Base-by-base conservation (phyloP, 2,888 invertebrate species). In the Yponomeuta malinellus region DNA sequence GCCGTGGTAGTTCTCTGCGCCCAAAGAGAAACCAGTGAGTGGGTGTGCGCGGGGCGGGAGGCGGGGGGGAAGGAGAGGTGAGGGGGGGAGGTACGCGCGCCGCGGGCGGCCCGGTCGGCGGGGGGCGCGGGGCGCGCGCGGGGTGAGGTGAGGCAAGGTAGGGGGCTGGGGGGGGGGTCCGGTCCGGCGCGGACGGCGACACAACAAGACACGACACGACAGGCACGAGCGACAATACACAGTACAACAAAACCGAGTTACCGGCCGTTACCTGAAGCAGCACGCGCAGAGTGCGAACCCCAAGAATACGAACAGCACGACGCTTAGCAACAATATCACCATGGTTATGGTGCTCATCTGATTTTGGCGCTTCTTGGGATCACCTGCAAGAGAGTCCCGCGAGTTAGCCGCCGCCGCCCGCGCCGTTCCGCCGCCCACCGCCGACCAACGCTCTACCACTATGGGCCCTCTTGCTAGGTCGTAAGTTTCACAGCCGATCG, bases 1-100 rank as follows among this genome's bases (percentile, higher is more conserved):
- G 94, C 97, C 97, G 95, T 97, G 97, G 95, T 97, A 97, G 95
- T 97, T 97, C 95, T 96, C 97, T 97, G 95, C 94, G 93, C 88
- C 90, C 88, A 89, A 90, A 91, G 84, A 88, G 87, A 88, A 87
- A 79, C 81, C 79, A 74, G 81, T 85, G 79, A 88, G 87, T 84
- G 79, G 80, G 77, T 78, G 81, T 74, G 79, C 84, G 81, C 67
- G 73, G 72, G 64, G 43, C 71, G 81, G 81, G 76, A 73, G 75
- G 76, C 76, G 78, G 78, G 72, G 10, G 81, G 81, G 81, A 82
- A 80, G 83, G 84, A 78, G 84, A 81, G 64, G 72, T 72, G 72
- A 10, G 43, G 71, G 81, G 81, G 76, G 73, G 75, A 76, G 76
- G 78, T 77, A 72, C 10, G 72, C 70, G 72, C 71, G 75, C 73